Percentiles rank a stretch among this genome's conserved stretches.
These are phyloP conservation scores for Avahi laniger DNA, from an alignment of 2,797 vertebrate species.

Conservation along the genomic window DNA sequence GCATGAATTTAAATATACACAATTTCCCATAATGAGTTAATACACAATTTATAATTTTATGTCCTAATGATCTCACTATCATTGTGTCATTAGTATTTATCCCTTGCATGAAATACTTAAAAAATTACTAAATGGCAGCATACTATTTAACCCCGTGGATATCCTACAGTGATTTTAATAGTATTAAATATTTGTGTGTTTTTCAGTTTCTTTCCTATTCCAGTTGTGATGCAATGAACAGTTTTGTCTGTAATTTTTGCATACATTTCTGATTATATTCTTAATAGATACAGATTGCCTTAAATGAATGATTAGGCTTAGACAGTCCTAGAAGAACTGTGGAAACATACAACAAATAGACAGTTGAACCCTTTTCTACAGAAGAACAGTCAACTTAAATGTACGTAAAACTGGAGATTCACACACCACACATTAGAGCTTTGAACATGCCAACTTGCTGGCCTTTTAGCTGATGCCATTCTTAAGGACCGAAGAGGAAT, in stretches of 20 bases:
- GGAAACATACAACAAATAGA: background rate
- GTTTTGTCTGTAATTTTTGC: background rate
- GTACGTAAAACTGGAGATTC: too few relatives aligned
- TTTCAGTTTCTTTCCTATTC: background rate
- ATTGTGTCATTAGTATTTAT: background rate
- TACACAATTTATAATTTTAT: background rate
- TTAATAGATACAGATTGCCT: background rate
- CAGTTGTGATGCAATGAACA: background rate
- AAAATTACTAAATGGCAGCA: background rate
- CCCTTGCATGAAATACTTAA: background rate
- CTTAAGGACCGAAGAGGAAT: background rate
- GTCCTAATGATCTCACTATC: background rate
- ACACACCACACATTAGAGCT: background rate
- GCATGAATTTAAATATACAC: background rate
- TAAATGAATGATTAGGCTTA: background rate
- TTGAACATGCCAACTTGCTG: background rate
- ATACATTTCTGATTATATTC: background rate
- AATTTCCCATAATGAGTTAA: background rate
- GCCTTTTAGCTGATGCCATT: background rate
- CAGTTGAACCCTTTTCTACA: background rate
- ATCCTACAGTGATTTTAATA: background rate
- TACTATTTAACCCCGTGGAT: background rate
- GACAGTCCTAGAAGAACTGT: background rate
- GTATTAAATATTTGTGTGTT: background rate
- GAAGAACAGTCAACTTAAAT: background rate